These are phyloP conservation scores for Brachyistius frenatus DNA, from an alignment of 2,113 vertebrate genomes.

Conservation along the genomic window DNA sequence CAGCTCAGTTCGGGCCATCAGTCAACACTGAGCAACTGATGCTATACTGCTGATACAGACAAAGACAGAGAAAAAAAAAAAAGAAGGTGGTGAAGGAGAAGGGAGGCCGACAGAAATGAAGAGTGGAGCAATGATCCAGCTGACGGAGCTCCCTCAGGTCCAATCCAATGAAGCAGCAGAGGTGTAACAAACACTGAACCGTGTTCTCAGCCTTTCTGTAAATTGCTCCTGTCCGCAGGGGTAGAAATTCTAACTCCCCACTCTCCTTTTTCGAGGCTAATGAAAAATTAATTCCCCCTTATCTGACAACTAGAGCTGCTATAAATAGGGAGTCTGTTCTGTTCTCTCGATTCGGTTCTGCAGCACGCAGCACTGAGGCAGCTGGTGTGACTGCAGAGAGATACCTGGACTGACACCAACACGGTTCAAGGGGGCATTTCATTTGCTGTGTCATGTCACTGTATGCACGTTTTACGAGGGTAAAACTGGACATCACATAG, in stretches of 20 bases:
- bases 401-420: neutral
- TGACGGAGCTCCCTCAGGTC: conserved; percentile 53
- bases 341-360: conserved; percentile 27
- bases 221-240: conserved; percentile 27
- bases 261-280: conserved; percentile 65
- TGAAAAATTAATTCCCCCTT: conserved; percentile 69
- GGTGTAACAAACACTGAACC: conserved; percentile 31
- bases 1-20: conserved; percentile 33
- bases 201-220: conserved; percentile 33
- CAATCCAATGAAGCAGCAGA: conserved; percentile 11
- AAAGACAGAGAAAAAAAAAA: conserved; percentile 7
- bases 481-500: neutral
- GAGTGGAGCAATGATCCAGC: conserved; percentile 38
- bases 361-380: conserved; percentile 2
- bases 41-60: conserved; percentile 42
- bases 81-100: neutral
- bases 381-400: conserved; percentile 14
- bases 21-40: conserved; percentile 44
- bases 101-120: conserved; percentile 29
- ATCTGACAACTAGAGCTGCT: conserved; percentile 59
- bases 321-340: conserved; percentile 56
- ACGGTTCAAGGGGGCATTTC: neutral
- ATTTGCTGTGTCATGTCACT: conserved; percentile 15
- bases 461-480: neutral
- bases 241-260: conserved; percentile 60